Conservation (phyloP, 2,797 vertebrate genomes). For the Sebastolobus alascanus region DNA sequence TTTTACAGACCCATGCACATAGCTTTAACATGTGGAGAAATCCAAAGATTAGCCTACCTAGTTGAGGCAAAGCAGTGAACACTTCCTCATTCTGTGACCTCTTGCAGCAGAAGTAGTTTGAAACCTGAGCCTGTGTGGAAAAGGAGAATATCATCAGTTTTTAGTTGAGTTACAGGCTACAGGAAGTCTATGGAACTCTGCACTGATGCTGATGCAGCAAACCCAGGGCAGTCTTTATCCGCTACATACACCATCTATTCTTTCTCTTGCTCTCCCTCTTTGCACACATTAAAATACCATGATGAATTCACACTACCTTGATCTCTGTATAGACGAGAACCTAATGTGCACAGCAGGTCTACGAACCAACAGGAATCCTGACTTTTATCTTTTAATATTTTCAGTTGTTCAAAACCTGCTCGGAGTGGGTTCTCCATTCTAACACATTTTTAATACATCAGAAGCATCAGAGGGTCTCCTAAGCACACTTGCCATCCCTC, state of each 20-base stretch:
- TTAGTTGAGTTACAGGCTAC: background rate
- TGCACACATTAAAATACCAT: conserved; percentile 26
- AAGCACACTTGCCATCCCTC: background rate
- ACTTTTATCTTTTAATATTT: conserved; percentile 39
- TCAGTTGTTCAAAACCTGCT: conserved; percentile 19
- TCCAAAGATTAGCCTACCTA: background rate
- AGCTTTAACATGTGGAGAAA: no score
- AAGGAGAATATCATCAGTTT: background rate
- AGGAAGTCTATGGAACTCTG: conserved; percentile 19
- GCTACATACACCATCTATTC: background rate
- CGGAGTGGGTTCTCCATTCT: background rate
- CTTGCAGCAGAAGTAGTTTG: background rate
- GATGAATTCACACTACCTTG: conserved; percentile 23
- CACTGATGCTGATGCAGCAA: conserved; percentile 44
- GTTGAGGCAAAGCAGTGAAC: background rate
- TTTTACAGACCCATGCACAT: no score
- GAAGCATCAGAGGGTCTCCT: conserved; percentile 28
- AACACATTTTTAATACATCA: conserved; percentile 46
- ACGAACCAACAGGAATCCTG: conserved; percentile 28
- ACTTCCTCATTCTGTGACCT: background rate
- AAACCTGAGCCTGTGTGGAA: background rate
- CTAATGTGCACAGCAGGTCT: conserved; percentile 8
- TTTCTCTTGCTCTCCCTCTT: conserved; percentile 8
- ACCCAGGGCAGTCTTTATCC: background rate
- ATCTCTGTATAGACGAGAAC: conserved; percentile 33